These are phyloP conservation scores for Etia nguti DNA, from an alignment of 2,113 vertebrate species.

Conservation along the genomic window DNA sequence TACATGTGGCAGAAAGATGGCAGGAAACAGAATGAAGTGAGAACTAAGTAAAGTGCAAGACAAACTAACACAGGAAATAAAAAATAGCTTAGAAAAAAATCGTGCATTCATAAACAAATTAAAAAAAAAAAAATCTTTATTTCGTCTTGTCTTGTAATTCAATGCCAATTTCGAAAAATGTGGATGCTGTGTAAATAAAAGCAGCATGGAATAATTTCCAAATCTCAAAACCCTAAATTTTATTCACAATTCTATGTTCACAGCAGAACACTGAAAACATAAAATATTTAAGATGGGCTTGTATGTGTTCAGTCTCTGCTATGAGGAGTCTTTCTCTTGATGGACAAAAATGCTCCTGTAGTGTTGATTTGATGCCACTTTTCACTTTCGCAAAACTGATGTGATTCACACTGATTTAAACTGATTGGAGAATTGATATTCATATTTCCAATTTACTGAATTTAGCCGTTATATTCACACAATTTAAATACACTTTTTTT, in stretches of 20 bases:
- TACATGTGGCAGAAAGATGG: neutral
- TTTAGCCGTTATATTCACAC: rapidly evolving
- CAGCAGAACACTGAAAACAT: neutral
- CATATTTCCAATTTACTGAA: neutral
- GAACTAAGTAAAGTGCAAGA: too few relatives aligned
- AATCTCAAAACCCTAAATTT: neutral
- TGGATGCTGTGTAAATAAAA: neutral
- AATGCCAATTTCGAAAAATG: neutral
- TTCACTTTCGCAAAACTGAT: neutral
- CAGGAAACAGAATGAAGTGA: too few relatives aligned
- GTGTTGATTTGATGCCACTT: neutral
- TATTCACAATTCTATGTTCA: neutral
- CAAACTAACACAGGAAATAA: neutral
- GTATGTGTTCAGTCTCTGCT: neutral
- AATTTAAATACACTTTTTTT: neutral
- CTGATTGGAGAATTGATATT: neutral
- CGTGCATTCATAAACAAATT: neutral
- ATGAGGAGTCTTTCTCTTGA: neutral
- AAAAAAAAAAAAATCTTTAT: neutral
- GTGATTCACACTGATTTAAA: neutral
- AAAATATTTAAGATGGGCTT: neutral
- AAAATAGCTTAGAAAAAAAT: neutral
- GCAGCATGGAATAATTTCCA: neutral
- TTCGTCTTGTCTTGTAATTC: neutral
- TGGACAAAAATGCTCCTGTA: neutral